Evolutionary conservation across 2,888 invertebrate genomes (phyloP).

Genomic region (Syrista parreyssii): DNA sequence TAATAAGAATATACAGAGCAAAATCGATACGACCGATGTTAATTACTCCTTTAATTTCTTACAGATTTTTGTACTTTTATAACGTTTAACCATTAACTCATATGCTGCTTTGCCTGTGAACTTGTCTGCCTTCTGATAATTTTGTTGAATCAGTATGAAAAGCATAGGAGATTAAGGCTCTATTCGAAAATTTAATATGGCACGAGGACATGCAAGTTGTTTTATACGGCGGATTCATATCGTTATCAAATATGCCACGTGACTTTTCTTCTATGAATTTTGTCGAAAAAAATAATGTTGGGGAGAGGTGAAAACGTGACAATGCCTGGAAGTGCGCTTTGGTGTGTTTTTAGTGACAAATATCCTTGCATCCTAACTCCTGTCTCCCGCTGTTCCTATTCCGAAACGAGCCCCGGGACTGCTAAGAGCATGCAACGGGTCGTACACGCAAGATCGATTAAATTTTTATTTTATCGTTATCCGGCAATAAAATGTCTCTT

Average conservation of each 20-base stretch:
- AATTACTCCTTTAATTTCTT: conserved; percentile 11
- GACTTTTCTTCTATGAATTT: not conserved
- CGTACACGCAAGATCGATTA: conserved; percentile 20
- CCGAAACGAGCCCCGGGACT: conserved; percentile 32
- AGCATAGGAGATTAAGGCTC: not conserved
- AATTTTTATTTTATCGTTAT: conserved; percentile 23
- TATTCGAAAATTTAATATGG: not conserved
- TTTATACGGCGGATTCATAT: not conserved
- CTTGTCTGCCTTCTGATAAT: not conserved
- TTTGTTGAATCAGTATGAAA: not conserved
- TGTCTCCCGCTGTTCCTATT: conserved; percentile 8
- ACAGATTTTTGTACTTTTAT: conserved; percentile 37
- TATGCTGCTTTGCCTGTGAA: not conserved
- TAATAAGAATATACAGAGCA: not conserved
- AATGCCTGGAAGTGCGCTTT: conserved; percentile 34
- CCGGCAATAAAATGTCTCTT: not conserved
- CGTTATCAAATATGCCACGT: not conserved
- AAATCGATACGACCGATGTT: not conserved
- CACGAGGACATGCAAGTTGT: not conserved
- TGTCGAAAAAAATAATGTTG: not conserved
- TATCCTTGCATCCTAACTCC: conserved; percentile 20
- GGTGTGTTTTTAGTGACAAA: conserved; percentile 26
- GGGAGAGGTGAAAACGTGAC: conserved; percentile 11
- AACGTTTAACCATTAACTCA: not conserved
- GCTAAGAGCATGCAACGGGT: conserved; percentile 26